A percentile compares a stretch with the other conserved stretches of the same genome.
Conservation (phyloP, 2,797 vertebrate species). For the Sebastes oblongus region DNA sequence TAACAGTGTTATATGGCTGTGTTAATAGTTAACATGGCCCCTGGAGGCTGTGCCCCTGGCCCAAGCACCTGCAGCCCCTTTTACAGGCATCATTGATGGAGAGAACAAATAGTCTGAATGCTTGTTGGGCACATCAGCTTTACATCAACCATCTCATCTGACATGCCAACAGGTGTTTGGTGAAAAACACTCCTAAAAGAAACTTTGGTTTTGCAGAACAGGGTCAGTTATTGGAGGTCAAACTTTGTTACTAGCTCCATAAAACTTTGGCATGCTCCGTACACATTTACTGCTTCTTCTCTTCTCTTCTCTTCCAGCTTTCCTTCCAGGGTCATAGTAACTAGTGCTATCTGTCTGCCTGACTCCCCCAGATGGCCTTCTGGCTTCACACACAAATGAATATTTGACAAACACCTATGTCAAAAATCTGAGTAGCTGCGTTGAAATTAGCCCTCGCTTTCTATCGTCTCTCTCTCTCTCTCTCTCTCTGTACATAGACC, state of each 20-base stretch:
- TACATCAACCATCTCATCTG: slow-evolving; percentile 26
- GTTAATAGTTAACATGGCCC: slow-evolving; percentile 83
- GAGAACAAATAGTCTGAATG: slow-evolving; percentile 73
- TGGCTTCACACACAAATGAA: slow-evolving; percentile 57
- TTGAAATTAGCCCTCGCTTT: slow-evolving; percentile 33
- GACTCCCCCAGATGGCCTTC: slow-evolving; percentile 76
- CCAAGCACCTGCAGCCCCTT: slow-evolving; percentile 75
- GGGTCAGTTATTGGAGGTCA: slow-evolving; percentile 13
- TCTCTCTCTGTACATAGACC: background rate
- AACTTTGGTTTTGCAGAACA: slow-evolving; percentile 9
- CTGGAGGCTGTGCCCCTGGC: slow-evolving; percentile 72
- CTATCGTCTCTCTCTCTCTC: slow-evolving; percentile 4
- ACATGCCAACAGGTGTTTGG: slow-evolving; percentile 56
- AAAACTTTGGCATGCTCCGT: background rate
- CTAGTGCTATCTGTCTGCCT: slow-evolving; percentile 49
- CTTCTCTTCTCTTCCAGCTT: background rate
- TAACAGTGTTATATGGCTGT: slow-evolving; percentile 81
- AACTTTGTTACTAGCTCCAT: slow-evolving; percentile 36
- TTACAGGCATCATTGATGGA: slow-evolving; percentile 72
- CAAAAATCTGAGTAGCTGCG: slow-evolving; percentile 34
- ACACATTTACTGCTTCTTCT: slow-evolving; percentile 11
- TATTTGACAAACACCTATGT: slow-evolving; percentile 77
- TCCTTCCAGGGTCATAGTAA: slow-evolving; percentile 62
- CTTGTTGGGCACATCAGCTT: slow-evolving; percentile 63
- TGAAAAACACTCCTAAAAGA: background rate